Evolutionary conservation across 2,888 invertebrate genomes (phyloP), one percentile per base, ranked within the genome.

Genomic region (Meloe dianella): DNA sequence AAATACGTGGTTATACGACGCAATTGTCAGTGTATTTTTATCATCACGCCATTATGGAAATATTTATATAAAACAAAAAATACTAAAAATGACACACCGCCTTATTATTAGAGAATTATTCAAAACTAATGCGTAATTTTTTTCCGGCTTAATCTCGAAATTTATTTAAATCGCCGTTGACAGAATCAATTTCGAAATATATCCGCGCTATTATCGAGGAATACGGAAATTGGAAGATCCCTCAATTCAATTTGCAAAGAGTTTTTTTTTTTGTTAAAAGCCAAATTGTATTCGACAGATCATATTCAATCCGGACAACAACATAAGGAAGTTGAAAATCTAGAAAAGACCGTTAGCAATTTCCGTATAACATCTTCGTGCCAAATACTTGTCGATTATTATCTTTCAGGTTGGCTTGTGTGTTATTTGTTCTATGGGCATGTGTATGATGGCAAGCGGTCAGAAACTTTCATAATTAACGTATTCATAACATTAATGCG

Each of bases 401-500:
- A 0, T 41, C 17, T 41, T 41, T n/a, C 10, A 41, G 5, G 5
- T 51, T 22, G 41, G 9, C 30, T 51, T 24, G 12, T 17, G 17
- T 14, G 14, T 51, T 51, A 51, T 51, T n/a, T 22, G 10, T 51
- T 51, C 51, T 51, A 12, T 51, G 4, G 51, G 4, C 24, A 24
- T 12, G 24, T 51, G 20, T 22, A 20, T 41, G 41, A 51, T 47
- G 47, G 12, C 10, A 24, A 5, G 14, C 51, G 22, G 22, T 24
- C 22, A 51, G 51, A 63, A 68, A 65, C 68, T 68, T 68, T 65
- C 65, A 65, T 65, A 69, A 69, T 69, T 66, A 69, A 66, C 57
- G 64, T 69, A 69, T 69, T 65, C 63, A 66, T 17, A 64, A 66
- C 66, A 69, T 69, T 69, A 69, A 66, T 66, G 63, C 66, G 57